phyloP scores from a whole-genome alignment of 2,797 vertebrate genomes.

The Alcedo quadribrachys region DNA sequence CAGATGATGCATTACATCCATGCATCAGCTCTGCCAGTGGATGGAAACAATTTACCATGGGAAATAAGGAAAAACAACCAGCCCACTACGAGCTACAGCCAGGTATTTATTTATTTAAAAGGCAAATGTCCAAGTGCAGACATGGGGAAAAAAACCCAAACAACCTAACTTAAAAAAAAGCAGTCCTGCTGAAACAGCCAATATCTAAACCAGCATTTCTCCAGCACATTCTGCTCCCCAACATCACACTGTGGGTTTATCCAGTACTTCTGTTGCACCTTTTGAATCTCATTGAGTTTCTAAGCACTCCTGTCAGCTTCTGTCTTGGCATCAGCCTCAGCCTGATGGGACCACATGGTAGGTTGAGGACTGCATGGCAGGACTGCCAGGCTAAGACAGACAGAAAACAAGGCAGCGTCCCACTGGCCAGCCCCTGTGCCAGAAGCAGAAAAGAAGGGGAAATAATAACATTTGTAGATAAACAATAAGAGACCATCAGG shows the following conservation, averaged over 20 bases:
- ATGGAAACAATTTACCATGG: background rate
- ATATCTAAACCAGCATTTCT: background rate
- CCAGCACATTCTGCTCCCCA: background rate
- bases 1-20: background rate
- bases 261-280: background rate
- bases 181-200: background rate
- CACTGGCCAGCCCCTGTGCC: background rate
- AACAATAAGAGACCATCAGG: background rate
- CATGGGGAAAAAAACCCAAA: background rate
- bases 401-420: background rate
- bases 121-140: background rate
- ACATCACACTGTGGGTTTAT: background rate
- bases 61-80: background rate
- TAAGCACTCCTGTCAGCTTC: background rate
- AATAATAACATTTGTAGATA: slow-evolving; percentile 3
- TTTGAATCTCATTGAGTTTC: background rate
- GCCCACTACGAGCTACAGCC: background rate
- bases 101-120: slow-evolving; percentile 8
- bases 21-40: background rate
- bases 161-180: background rate
- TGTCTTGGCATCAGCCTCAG: background rate
- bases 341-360: background rate
- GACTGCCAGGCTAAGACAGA: background rate
- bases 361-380: background rate
- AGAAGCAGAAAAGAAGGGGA: background rate